phyloP scores from a whole-genome alignment of 2,888 invertebrate species.

The Crocallis elinguaria region DNA sequence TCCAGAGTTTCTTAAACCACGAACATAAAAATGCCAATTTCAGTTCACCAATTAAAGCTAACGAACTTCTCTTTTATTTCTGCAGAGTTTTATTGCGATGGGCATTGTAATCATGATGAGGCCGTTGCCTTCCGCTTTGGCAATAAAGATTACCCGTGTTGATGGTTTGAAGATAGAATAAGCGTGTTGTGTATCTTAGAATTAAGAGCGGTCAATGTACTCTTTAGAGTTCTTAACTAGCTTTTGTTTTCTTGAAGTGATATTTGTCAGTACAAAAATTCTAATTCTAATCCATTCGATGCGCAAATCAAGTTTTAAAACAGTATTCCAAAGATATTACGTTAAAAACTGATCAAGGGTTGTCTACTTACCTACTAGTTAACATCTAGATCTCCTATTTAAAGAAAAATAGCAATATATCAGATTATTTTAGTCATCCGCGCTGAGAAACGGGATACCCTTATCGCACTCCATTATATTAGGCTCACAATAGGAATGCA shows the following conservation, averaged over 20 bases:
- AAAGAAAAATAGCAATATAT: background rate
- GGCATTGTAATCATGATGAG: slow-evolving; percentile 26
- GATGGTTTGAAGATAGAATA: slow-evolving; percentile 32
- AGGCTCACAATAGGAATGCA: slow-evolving; percentile 12
- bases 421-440: slow-evolving; percentile 1
- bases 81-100: slow-evolving; percentile 40
- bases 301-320: no score
- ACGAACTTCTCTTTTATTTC: slow-evolving; percentile 39
- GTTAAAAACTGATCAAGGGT: no score
- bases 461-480: slow-evolving; percentile 15
- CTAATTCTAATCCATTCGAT: no score
- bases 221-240: background rate
- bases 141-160: slow-evolving; percentile 44
- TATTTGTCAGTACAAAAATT: no score
- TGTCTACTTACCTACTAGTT: no score
- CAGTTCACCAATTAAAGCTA: slow-evolving; percentile 42
- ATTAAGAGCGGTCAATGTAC: slow-evolving; percentile 26
- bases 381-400: no score
- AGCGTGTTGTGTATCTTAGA: slow-evolving; percentile 1
- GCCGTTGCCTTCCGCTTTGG: slow-evolving; percentile 32
- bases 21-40: slow-evolving; percentile 38
- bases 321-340: no score
- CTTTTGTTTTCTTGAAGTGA: no score
- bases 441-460: background rate
- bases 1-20: slow-evolving; percentile 14